Percentiles rank a stretch among this genome's conserved stretches.
phyloP scores from a whole-genome alignment of 2,888 invertebrate genomes.

The Lasioglossum calceatum region DNA sequence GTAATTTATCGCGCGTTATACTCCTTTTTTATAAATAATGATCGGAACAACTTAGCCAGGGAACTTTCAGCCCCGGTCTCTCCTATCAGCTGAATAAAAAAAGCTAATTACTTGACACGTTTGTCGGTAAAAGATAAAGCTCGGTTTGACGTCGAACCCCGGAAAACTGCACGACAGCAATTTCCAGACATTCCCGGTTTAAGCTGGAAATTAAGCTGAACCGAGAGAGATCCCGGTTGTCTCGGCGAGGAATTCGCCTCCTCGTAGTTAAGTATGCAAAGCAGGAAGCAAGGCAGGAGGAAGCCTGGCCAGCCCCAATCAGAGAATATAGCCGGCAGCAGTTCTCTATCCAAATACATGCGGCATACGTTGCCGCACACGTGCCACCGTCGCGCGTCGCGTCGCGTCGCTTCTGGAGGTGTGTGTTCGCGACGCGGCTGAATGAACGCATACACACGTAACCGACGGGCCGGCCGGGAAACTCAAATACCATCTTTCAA shows the following conservation, averaged over 20 bases:
- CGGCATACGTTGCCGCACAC: slow-evolving; percentile 24
- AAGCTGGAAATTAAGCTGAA: slow-evolving; percentile 71
- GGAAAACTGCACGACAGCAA: slow-evolving; percentile 13
- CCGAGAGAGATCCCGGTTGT: slow-evolving; percentile 60
- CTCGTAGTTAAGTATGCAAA: slow-evolving; percentile 80
- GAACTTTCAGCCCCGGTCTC: too few species aligned
- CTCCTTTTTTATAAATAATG: too few species aligned
- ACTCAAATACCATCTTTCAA: slow-evolving; percentile 74
- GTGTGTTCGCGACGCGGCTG: slow-evolving; percentile 12
- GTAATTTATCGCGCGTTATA: too few species aligned
- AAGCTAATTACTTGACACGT: not conserved
- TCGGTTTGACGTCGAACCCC: not conserved
- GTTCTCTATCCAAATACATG: slow-evolving; percentile 54
- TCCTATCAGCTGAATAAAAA: not conserved
- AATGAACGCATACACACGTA: slow-evolving; percentile 60
- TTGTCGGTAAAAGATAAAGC: not conserved
- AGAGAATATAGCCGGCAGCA: slow-evolving; percentile 69
- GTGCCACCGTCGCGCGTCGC: not conserved
- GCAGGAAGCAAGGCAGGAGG: slow-evolving; percentile 71
- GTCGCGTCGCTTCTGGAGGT: not conserved
- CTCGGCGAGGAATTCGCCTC: slow-evolving; percentile 67
- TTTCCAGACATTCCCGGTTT: slow-evolving; percentile 55
- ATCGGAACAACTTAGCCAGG: too few species aligned
- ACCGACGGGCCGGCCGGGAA: slow-evolving; percentile 52
- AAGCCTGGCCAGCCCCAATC: slow-evolving; percentile 75